phyloP scores from a whole-genome alignment of 2,113 vertebrate species.

The Nyctereutes procyonoides region DNA sequence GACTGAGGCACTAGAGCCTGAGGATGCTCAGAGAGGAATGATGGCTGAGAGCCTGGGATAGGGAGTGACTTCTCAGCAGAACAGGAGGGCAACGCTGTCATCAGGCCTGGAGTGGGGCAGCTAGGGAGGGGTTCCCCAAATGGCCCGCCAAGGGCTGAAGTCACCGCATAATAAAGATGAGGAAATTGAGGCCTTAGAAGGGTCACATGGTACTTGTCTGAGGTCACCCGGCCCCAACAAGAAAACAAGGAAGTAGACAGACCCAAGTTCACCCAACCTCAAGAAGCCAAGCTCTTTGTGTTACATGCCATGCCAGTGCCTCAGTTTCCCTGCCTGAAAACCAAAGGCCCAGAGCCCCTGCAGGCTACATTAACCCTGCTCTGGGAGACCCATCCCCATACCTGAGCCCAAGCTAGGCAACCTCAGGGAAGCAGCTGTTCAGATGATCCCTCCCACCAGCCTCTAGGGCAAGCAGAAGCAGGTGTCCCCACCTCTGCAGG shows the following conservation, averaged over 20 bases:
- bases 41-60: background rate
- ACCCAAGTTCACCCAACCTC: background rate
- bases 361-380: background rate
- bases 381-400: background rate
- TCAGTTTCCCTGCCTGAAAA: background rate
- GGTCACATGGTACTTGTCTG: background rate
- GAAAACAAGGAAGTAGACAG: background rate
- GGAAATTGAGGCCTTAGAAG: background rate
- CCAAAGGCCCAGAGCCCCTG: background rate
- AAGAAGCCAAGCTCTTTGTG: background rate
- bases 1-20: background rate
- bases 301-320: background rate
- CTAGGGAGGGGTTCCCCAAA: background rate
- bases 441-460: background rate
- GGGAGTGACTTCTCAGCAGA: background rate
- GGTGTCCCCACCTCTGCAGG: background rate
- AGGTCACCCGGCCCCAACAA: background rate
- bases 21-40: background rate
- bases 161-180: no score
- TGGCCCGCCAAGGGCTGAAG: background rate
- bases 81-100: background rate
- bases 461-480: background rate
- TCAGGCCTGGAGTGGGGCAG: background rate
- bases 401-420: background rate
- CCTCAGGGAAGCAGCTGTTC: fast-evolving